Conservation (phyloP, 2,888 invertebrate species). For the Chironomus tentans region DNA sequence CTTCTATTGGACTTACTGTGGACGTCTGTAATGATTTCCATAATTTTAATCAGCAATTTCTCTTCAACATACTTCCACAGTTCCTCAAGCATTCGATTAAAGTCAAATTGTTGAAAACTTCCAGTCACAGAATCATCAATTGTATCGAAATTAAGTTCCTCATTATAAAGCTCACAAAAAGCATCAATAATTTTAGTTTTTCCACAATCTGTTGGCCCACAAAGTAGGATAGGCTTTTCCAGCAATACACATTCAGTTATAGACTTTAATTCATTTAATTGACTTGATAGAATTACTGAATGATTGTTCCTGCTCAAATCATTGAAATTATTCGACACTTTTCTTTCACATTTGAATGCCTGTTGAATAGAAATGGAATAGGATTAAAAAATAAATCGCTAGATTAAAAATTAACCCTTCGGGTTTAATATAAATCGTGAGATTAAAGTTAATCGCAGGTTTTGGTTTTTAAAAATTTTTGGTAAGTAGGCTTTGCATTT, state of each 20-base stretch:
- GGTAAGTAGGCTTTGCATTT: too few relatives aligned
- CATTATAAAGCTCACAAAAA: constrained; percentile 38
- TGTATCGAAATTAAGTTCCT: constrained; percentile 37
- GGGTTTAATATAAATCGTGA: too few relatives aligned
- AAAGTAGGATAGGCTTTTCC: constrained; percentile 79
- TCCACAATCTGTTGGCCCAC: constrained; percentile 40
- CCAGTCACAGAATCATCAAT: constrained; percentile 52
- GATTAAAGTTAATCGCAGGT: too few relatives aligned
- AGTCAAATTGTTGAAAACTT: constrained; percentile 80
- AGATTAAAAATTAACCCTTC: too few relatives aligned
- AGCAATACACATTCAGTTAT: constrained; percentile 78
- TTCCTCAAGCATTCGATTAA: constrained; percentile 16
- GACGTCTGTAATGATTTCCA: not conserved
- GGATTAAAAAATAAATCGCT: too few relatives aligned
- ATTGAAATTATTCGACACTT: constrained; percentile 32
- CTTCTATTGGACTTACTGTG: not conserved
- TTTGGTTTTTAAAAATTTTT: too few relatives aligned
- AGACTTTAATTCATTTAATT: constrained; percentile 61
- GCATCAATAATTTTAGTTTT: constrained; percentile 41
- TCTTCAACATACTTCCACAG: constrained; percentile 9
- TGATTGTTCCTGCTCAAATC: constrained; percentile 33
- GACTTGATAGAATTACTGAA: constrained; percentile 47
- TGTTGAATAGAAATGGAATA: too few relatives aligned
- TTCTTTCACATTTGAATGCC: not conserved
- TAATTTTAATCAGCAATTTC: not conserved